Conservation (phyloP, 1,140 invertebrate species). For the Platyscapa corneri region DNA sequence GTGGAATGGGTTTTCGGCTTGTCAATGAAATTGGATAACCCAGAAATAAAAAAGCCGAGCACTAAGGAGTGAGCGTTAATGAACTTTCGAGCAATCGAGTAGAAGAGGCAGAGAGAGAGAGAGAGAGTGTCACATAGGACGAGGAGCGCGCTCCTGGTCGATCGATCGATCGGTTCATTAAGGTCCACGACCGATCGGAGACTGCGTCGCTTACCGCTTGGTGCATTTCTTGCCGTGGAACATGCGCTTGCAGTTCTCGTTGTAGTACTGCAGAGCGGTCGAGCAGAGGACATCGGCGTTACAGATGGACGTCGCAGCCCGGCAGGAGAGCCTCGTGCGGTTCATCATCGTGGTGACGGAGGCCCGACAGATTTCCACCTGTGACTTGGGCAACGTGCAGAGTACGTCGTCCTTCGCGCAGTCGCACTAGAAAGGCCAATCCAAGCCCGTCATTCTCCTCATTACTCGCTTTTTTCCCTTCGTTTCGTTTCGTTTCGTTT, state of each 20-base stretch:
- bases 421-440: slow-evolving; percentile 75
- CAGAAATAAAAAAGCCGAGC: not conserved
- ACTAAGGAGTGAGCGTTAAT: not conserved
- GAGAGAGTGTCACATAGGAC: not conserved
- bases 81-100: too few species aligned
- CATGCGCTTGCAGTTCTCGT: slow-evolving; percentile 82
- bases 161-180: not conserved
- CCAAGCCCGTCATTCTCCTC: not conserved
- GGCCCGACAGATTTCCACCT: slow-evolving; percentile 82
- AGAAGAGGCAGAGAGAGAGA: not conserved
- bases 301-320: slow-evolving; percentile 86
- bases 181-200: not conserved
- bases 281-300: slow-evolving; percentile 83
- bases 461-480: not conserved
- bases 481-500: not conserved
- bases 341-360: slow-evolving; percentile 81
- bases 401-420: slow-evolving; percentile 78
- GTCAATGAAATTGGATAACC: not conserved
- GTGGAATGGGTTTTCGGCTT: too few species aligned
- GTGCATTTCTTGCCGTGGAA: slow-evolving; percentile 86
- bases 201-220: slow-evolving; percentile 68
- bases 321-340: slow-evolving; percentile 81
- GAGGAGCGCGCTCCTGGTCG: not conserved
- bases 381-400: slow-evolving; percentile 80
- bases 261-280: slow-evolving; percentile 85